These are phyloP conservation scores for Danio kyathit DNA, from an alignment of 2,797 vertebrate species.

Conservation along the genomic window DNA sequence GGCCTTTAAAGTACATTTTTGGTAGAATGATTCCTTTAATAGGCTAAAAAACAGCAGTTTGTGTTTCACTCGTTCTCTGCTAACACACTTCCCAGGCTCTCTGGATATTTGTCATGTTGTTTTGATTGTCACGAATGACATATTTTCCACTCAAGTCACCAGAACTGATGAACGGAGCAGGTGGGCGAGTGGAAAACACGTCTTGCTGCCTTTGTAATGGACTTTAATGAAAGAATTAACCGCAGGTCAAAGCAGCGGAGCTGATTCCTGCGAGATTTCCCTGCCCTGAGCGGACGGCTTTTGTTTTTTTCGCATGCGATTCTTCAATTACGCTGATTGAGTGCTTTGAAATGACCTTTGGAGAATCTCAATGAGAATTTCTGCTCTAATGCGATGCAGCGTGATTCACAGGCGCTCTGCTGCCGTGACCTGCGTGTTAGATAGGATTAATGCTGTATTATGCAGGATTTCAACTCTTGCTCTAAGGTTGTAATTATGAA, in stretches of 20 bases:
- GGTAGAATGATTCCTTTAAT: not conserved
- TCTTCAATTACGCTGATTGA: not conserved
- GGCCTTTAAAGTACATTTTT: no score
- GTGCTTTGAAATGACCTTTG: conserved; percentile 1
- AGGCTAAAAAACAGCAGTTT: not conserved
- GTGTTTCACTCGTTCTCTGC: not conserved
- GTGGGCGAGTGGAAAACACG: conserved; percentile 17
- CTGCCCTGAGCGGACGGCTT: not conserved
- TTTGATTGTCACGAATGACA: not conserved
- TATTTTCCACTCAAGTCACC: conserved; percentile 12
- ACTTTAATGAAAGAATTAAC: conserved; percentile 37
- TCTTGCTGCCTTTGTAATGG: conserved; percentile 20
- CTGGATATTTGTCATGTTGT: not conserved
- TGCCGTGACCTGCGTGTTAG: not conserved
- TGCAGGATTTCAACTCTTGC: not conserved
- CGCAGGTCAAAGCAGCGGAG: conserved; percentile 12
- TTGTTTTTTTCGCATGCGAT: not conserved
- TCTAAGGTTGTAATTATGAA: no score
- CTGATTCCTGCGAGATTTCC: conserved; percentile 4
- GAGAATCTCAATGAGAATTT: not conserved
- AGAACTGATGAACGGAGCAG: conserved; percentile 12
- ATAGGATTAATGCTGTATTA: not conserved
- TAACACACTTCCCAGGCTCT: not conserved
- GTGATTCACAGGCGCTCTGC: not conserved
- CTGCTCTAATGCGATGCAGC: not conserved